Percentiles rank a stretch among this genome's conserved stretches.
phyloP scores from a whole-genome alignment of 2,797 vertebrate species.

The Anguilla megastoma region DNA sequence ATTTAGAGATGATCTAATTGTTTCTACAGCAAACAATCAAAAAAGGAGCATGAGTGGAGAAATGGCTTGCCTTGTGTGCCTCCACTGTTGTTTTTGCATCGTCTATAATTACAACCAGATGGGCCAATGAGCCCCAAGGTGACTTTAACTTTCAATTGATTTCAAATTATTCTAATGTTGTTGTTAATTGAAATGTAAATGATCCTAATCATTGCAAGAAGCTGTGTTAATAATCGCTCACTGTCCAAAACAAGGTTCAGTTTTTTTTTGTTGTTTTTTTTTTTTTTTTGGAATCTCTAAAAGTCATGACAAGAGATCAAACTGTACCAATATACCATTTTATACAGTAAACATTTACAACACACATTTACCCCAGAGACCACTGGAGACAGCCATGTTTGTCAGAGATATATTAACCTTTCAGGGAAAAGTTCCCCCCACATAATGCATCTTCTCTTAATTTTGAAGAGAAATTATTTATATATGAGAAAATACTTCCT shows the following conservation, averaged over 20 bases:
- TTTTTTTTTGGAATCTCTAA: neutral
- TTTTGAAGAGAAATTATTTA: neutral
- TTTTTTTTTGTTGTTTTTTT: neutral
- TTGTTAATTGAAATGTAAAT: conserved; percentile 12
- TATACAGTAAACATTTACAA: neutral
- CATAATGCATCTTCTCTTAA: neutral
- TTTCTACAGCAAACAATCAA: neutral
- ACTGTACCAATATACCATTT: neutral
- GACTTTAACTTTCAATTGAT: conserved; percentile 17
- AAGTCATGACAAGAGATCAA: neutral
- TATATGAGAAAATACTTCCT: conserved; percentile 6
- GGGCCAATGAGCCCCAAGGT: conserved; percentile 18
- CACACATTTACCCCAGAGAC: neutral
- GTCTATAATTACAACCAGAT: conserved; percentile 6
- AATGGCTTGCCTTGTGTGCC: neutral
- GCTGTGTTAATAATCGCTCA: neutral
- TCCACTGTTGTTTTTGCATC: neutral
- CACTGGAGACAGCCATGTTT: neutral
- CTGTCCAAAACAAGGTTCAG: conserved; percentile 19
- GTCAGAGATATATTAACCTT: neutral
- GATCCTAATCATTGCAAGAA: conserved; percentile 23
- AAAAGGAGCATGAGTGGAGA: neutral
- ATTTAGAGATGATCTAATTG: neutral
- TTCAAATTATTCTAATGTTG: conserved; percentile 20
- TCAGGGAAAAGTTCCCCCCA: neutral